Evolutionary conservation across 1,140 invertebrate species (phyloP), one percentile per base, ranked within the genome.

Genomic region (Daktulosphaira vitifoliae): DNA sequence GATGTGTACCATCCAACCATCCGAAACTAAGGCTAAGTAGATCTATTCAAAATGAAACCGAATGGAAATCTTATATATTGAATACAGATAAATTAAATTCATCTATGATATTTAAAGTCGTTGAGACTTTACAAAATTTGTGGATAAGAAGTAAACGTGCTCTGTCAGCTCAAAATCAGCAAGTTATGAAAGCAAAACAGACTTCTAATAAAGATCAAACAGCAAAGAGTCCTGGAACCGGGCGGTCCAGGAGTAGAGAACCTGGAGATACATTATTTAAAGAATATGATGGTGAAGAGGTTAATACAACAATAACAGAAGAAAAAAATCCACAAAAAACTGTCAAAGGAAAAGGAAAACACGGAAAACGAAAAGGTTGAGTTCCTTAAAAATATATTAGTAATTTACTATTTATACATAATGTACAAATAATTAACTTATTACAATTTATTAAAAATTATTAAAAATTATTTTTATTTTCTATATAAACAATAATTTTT

Each of bases 131-230:
- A 13, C 44, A 46, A 62, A 6, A 11, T 29, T 62, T 38, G 56
- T 62, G 56, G 56, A 62, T 16, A 33, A 62, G 56, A 48, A 62
- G 56, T 33, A 62, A 62, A 62, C 56, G 56, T 33, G 56, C 56
- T 0, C 22, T 62, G n/a, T 62, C 56, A 15, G 56, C 56, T 18
- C 56, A 62, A 46, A 62, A 62, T 20, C 56, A 62, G 26, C 56
- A 62, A 46, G 56, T 62, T 1, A 62, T 62, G 56, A 62, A 62
- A 48, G 56, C 56, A 3, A 62, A 62, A 62, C 56, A 62, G 13
- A 62, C 56, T 4, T 62, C 56, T 8, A 62, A 62, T 33, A 62
- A 62, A 62, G 56, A 62, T 46, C 56, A 62, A 33, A 46, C 56
- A 6, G 42, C 42, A 1, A 62, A 62, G 18, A 62, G 26, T 62